phyloP scores from a whole-genome alignment of 2,113 vertebrate species.

The Atractosteus spatula region DNA sequence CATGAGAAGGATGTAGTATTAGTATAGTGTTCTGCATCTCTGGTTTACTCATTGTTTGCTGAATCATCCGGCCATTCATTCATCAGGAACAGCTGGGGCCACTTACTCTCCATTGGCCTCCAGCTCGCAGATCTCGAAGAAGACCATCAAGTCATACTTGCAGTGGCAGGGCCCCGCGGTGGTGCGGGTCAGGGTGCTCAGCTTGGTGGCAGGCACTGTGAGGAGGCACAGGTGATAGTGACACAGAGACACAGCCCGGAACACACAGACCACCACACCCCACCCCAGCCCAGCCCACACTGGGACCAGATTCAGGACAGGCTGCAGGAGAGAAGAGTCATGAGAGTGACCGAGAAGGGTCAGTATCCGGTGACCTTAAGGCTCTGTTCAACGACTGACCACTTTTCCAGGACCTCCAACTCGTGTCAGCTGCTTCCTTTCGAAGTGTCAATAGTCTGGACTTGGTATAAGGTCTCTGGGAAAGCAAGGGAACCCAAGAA shows the following conservation, averaged over 20 bases:
- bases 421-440: neutral
- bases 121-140: constrained; percentile 97
- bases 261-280: neutral
- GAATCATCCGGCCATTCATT: neutral
- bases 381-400: neutral
- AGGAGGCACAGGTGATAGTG: constrained; percentile 9
- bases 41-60: neutral
- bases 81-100: neutral
- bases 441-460: neutral
- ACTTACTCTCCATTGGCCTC: constrained; percentile 97
- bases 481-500: neutral
- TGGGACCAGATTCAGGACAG: constrained; percentile 1
- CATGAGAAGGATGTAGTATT: too few relatives aligned
- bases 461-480: neutral
- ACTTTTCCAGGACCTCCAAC: neutral
- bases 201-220: constrained; percentile 93
- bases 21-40: too few relatives aligned
- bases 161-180: constrained; percentile 85
- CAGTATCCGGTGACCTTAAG: constrained; percentile 6
- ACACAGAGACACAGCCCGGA: neutral
- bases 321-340: constrained; percentile 23
- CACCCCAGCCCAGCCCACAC: neutral
- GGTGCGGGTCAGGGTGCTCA: constrained; percentile 80
- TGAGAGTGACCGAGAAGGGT: constrained; percentile 8
- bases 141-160: constrained; percentile 94